Evolutionary conservation across 2,888 invertebrate genomes (phyloP).

Genomic region (Tipula vernalis): DNA sequence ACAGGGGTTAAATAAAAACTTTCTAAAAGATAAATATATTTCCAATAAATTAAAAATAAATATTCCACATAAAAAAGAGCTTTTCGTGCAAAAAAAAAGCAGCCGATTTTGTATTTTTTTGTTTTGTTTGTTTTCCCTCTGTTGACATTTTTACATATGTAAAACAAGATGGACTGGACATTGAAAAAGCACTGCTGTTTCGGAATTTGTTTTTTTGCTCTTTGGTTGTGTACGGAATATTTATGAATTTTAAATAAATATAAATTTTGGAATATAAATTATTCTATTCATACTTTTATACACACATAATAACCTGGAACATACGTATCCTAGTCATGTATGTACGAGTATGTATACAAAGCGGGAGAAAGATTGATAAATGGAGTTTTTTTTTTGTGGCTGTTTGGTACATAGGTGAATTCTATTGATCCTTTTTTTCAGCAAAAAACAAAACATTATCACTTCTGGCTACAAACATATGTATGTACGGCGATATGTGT

Average conservation of each 20-base stretch:
- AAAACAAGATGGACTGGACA: slow-evolving; percentile 4
- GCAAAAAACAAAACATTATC: neutral
- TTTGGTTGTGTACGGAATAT: neutral
- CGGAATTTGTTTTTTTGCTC: neutral
- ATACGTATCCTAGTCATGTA: neutral
- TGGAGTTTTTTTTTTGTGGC: neutral
- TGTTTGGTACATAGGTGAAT: neutral
- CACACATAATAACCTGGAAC: neutral
- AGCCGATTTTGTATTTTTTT: neutral
- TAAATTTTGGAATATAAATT: neutral
- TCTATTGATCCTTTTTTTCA: neutral
- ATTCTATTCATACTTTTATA: neutral
- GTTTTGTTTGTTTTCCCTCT: neutral
- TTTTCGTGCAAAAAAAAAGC: neutral
- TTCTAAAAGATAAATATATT: neutral
- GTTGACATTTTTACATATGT: neutral
- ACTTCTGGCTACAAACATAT: neutral
- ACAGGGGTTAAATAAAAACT: neutral
- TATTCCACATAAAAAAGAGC: neutral
- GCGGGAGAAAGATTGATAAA: neutral
- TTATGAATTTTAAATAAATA: neutral
- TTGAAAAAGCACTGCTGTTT: neutral
- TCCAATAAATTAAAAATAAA: neutral
- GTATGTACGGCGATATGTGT: neutral
- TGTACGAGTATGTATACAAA: neutral